phyloP scores from a whole-genome alignment of 2,113 vertebrate genomes.

The Copsychus sechellarum region DNA sequence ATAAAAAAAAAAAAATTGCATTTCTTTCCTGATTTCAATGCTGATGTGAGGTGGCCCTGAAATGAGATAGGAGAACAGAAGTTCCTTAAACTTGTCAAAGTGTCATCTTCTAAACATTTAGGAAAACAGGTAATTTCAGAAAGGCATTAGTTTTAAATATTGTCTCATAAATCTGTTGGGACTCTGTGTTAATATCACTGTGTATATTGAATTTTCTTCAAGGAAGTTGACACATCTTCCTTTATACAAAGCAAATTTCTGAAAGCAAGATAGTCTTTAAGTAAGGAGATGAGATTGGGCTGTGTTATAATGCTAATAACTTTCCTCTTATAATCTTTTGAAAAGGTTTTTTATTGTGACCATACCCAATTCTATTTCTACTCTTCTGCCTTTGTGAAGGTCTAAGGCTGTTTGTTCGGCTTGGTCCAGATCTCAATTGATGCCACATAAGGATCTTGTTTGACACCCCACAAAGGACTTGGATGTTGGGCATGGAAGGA shows the following conservation, averaged over 20 bases:
- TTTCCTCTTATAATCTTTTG: fast-evolving
- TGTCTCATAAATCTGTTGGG: not conserved
- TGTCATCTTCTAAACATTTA: not conserved
- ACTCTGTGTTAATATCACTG: not conserved
- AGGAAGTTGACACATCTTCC: not conserved
- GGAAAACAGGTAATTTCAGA: not conserved
- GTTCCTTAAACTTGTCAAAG: not conserved
- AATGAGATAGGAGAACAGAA: not conserved
- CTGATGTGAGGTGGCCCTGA: not conserved
- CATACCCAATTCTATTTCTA: not conserved
- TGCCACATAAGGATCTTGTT: not conserved
- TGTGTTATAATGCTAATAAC: not conserved
- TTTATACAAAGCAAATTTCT: not conserved
- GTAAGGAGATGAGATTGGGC: not conserved
- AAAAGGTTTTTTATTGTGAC: not conserved
- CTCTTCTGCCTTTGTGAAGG: not conserved
- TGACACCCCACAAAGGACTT: not conserved
- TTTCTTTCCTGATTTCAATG: not conserved
- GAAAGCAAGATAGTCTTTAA: not conserved
- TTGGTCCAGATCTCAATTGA: not conserved
- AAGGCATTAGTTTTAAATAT: not conserved
- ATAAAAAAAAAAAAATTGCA: not conserved
- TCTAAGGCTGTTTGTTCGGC: fast-evolving
- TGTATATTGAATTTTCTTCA: not conserved
- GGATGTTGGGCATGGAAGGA: not conserved